These are phyloP conservation scores for Tetramorium simillimum DNA, from an alignment of 1,140 invertebrate species.

Conservation along the genomic window DNA sequence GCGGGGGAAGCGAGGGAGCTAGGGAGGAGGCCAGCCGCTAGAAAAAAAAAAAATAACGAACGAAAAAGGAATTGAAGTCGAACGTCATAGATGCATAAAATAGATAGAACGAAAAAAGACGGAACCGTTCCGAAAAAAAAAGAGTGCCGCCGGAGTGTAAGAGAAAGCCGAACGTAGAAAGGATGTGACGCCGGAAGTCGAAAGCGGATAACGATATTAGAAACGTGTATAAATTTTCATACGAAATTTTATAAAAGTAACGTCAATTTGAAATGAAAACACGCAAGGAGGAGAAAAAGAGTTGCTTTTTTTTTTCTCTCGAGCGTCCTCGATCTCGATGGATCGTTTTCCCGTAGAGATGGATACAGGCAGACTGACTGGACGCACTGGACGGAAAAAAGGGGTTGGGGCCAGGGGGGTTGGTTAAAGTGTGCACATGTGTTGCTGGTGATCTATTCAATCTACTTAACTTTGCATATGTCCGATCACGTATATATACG, in stretches of 20 bases:
- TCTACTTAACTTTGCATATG: slow-evolving; percentile 14
- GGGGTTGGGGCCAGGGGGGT: slow-evolving; percentile 1
- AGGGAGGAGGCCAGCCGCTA: slow-evolving; percentile 85
- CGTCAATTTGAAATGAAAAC: slow-evolving; percentile 39
- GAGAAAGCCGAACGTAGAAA: slow-evolving; percentile 64
- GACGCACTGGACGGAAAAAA: slow-evolving; percentile 58
- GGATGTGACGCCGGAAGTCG: slow-evolving; percentile 63
- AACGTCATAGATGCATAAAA: slow-evolving; percentile 47
- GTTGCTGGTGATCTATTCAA: slow-evolving; percentile 12
- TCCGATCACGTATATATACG: neutral
- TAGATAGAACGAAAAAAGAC: slow-evolving; percentile 43
- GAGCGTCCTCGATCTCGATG: slow-evolving; percentile 78
- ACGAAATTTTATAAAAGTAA: slow-evolving; percentile 21
- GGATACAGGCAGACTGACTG: slow-evolving; percentile 52
- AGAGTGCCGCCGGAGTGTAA: slow-evolving; percentile 53
- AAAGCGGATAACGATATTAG: slow-evolving; percentile 60
- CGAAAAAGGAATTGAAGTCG: slow-evolving; percentile 65
- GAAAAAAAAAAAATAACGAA: slow-evolving; percentile 72
- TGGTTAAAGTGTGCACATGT: slow-evolving; percentile 46
- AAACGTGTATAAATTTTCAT: slow-evolving; percentile 27
- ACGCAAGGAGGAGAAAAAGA: slow-evolving; percentile 68
- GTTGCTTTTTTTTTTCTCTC: slow-evolving; percentile 74
- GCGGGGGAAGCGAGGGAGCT: slow-evolving; percentile 85
- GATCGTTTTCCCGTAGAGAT: slow-evolving; percentile 71
- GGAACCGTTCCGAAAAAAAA: slow-evolving; percentile 38